These are phyloP conservation scores for Bicyclus anynana DNA, from an alignment of 1,140 invertebrate genomes.

Conservation along the genomic window DNA sequence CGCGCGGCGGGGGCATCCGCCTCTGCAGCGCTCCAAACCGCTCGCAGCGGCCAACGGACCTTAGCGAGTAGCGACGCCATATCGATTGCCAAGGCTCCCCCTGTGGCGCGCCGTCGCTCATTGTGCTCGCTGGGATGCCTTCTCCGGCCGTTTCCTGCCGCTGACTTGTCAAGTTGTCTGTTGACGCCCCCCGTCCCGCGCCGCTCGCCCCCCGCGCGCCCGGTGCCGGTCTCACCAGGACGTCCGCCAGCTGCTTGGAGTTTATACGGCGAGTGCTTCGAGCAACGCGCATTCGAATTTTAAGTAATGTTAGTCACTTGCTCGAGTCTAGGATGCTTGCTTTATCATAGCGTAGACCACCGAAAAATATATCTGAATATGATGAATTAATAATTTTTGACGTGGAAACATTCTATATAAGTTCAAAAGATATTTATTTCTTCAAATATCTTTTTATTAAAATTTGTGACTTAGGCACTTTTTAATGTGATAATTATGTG, in stretches of 20 bases:
- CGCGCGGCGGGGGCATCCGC: constrained; percentile 63
- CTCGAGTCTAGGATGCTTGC: too few relatives aligned
- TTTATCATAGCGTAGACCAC: too few relatives aligned
- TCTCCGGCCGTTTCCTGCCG: constrained; percentile 67
- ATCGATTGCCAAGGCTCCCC: constrained; percentile 75
- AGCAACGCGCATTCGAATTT: constrained; percentile 21
- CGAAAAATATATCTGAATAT: too few relatives aligned
- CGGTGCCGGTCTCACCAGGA: constrained; percentile 42
- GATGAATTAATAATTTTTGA: too few relatives aligned
- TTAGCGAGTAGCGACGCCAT: constrained; percentile 75
- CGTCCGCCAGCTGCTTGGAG: constrained; percentile 52
- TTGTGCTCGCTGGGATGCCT: constrained; percentile 69
- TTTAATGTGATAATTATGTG: too few relatives aligned
- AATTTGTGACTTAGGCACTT: too few relatives aligned
- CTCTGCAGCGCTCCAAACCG: constrained; percentile 68
- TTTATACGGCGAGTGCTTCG: constrained; percentile 1
- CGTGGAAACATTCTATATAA: too few relatives aligned
- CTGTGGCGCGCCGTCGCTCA: constrained; percentile 67
- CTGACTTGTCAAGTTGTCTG: constrained; percentile 57
- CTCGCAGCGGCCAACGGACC: constrained; percentile 72
- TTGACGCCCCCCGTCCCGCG: constrained; percentile 34
- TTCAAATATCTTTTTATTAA: too few relatives aligned
- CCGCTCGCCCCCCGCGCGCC: constrained; percentile 25
- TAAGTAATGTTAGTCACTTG: constrained; percentile 10
- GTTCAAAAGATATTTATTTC: too few relatives aligned